phyloP scores from a whole-genome alignment of 2,888 invertebrate genomes.

The Minunthozetes semirufus region DNA sequence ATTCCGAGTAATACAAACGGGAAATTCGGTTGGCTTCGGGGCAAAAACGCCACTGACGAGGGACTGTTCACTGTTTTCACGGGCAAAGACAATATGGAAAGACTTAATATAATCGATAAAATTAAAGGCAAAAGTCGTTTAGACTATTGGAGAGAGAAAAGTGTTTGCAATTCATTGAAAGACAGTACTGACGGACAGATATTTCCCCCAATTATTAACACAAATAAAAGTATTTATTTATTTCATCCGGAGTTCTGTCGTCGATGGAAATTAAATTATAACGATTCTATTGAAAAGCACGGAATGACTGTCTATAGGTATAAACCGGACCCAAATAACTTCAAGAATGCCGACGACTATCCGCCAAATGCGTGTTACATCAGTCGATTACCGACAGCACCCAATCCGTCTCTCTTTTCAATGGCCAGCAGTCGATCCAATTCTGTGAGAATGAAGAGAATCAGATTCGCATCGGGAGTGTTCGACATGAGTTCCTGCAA shows the following conservation, averaged over 20 bases:
- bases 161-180: slow-evolving; percentile 34
- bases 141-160: slow-evolving; percentile 29
- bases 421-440: neutral
- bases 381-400: slow-evolving; percentile 27
- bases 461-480: slow-evolving; percentile 36
- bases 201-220: slow-evolving; percentile 32
- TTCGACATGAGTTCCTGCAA: slow-evolving; percentile 36
- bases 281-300: slow-evolving; percentile 1
- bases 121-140: slow-evolving; percentile 47
- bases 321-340: slow-evolving; percentile 19
- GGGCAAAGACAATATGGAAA: slow-evolving; percentile 57
- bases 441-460: neutral
- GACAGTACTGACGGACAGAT: slow-evolving; percentile 33
- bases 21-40: slow-evolving; percentile 36
- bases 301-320: slow-evolving; percentile 34
- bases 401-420: neutral
- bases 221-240: slow-evolving; percentile 28
- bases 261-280: slow-evolving; percentile 14
- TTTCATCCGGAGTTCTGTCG: slow-evolving; percentile 38
- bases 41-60: slow-evolving; percentile 49
- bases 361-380: slow-evolving; percentile 33
- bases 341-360: slow-evolving; percentile 26
- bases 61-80: slow-evolving; percentile 71
- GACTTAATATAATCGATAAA: slow-evolving; percentile 61
- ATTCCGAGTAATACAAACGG: slow-evolving; percentile 36